These are phyloP conservation scores for Arge pagana DNA, from an alignment of 2,888 invertebrate species.

Conservation along the genomic window DNA sequence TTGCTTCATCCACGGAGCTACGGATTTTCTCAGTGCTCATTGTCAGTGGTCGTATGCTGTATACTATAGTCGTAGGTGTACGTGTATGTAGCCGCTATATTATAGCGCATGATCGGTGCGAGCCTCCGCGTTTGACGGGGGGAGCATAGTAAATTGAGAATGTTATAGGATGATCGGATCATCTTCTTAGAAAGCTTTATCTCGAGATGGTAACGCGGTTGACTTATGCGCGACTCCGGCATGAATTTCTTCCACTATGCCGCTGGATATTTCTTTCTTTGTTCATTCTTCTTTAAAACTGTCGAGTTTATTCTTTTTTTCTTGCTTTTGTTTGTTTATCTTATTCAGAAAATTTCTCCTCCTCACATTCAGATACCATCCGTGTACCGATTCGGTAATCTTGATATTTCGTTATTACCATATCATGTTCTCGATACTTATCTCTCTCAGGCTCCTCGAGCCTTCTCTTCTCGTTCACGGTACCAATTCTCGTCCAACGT, in stretches of 20 bases:
- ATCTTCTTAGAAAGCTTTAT: slow-evolving; percentile 48
- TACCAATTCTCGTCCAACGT: too few species aligned
- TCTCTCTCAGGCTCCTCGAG: slow-evolving; percentile 27
- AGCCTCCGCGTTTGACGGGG: too few species aligned
- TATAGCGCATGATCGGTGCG: too few species aligned
- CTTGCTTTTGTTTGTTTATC: slow-evolving; percentile 12
- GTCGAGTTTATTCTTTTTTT: slow-evolving; percentile 33
- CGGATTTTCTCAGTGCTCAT: too few species aligned
- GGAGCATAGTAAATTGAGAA: not conserved
- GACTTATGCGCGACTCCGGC: not conserved
- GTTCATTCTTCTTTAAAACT: slow-evolving; percentile 26
- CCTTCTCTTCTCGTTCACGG: too few species aligned
- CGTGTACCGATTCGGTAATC: slow-evolving; percentile 35
- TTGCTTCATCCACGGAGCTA: too few species aligned
- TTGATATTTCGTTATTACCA: slow-evolving; percentile 45
- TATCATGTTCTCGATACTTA: slow-evolving; percentile 40
- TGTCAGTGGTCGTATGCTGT: too few species aligned
- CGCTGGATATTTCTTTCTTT: slow-evolving; percentile 34
- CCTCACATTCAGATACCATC: slow-evolving; percentile 43
- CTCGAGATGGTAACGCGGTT: slow-evolving; percentile 27
- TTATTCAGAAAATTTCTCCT: too few species aligned
- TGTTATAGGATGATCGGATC: slow-evolving; percentile 17
- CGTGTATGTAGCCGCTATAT: too few species aligned
- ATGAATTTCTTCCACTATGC: slow-evolving; percentile 28
- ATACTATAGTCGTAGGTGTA: too few species aligned